These are phyloP conservation scores for Hemitrygon akajei DNA, from an alignment of 2,797 vertebrate species.

Conservation along the genomic window DNA sequence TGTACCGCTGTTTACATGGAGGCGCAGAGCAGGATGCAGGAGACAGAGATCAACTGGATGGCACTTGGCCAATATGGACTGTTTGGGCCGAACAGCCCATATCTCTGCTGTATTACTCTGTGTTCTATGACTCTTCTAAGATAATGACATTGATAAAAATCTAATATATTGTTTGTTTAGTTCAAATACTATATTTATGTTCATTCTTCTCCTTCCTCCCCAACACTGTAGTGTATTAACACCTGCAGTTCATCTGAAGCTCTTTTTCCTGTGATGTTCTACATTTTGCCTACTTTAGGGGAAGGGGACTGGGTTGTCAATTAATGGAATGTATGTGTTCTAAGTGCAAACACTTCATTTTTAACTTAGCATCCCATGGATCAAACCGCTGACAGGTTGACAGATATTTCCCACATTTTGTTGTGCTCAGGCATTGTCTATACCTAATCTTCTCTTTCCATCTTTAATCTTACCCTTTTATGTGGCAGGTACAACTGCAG, in stretches of 20 bases:
- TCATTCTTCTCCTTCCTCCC: background rate
- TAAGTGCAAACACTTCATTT: background rate
- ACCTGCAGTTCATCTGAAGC: background rate
- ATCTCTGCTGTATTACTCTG: too few relatives aligned
- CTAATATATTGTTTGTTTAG: too few relatives aligned
- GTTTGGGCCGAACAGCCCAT: too few relatives aligned
- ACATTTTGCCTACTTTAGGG: background rate
- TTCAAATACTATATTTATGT: background rate
- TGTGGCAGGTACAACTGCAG: too few relatives aligned
- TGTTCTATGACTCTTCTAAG: too few relatives aligned
- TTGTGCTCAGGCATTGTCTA: background rate
- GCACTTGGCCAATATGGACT: too few relatives aligned
- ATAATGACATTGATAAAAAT: too few relatives aligned
- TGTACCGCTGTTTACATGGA: too few relatives aligned
- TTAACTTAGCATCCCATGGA: background rate
- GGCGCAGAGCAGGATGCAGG: too few relatives aligned
- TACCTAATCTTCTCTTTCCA: too few relatives aligned
- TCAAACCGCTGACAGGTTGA: background rate
- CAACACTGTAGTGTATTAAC: background rate
- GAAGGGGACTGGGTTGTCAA: background rate
- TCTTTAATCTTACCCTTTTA: too few relatives aligned
- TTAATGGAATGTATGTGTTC: background rate
- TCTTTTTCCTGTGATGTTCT: background rate
- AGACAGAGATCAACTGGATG: too few relatives aligned
- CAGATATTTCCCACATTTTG: background rate